phyloP scores from a whole-genome alignment of 2,797 vertebrate genomes.

The Mycteria americana region DNA sequence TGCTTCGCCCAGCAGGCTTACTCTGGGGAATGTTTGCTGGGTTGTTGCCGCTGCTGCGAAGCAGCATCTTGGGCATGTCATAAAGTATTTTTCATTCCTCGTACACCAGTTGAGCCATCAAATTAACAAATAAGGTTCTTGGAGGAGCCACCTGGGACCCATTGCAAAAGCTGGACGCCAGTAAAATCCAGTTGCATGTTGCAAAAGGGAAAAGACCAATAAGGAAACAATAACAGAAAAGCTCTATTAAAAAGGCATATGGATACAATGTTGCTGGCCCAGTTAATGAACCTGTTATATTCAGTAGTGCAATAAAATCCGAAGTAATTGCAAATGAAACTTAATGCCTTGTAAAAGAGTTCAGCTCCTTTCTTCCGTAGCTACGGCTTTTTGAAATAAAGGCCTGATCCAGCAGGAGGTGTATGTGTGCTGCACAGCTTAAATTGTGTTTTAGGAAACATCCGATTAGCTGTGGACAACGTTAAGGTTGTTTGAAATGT shows the following conservation, averaged over 20 bases:
- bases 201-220: constrained; percentile 62
- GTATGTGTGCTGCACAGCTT: constrained; percentile 17
- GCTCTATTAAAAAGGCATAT: constrained; percentile 62
- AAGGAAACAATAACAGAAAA: constrained; percentile 68
- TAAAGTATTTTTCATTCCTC: neutral
- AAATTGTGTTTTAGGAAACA: neutral
- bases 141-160: constrained; percentile 38
- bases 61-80: neutral
- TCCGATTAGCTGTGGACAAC: neutral
- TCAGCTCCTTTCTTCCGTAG: neutral
- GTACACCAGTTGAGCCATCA: neutral
- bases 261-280: constrained; percentile 44
- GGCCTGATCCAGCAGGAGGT: constrained; percentile 50
- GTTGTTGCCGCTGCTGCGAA: neutral
- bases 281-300: constrained; percentile 56
- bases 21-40: neutral
- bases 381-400: neutral
- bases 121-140: constrained; percentile 30
- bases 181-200: constrained; percentile 52
- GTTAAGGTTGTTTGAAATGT: neutral
- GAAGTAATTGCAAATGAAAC: constrained; percentile 70
- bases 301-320: constrained; percentile 65
- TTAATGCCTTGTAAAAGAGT: constrained; percentile 71
- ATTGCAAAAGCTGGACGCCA: constrained; percentile 6
- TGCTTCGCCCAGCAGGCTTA: neutral